These are phyloP conservation scores for Lymantria dispar DNA, from an alignment of 2,888 invertebrate genomes.

Conservation along the genomic window DNA sequence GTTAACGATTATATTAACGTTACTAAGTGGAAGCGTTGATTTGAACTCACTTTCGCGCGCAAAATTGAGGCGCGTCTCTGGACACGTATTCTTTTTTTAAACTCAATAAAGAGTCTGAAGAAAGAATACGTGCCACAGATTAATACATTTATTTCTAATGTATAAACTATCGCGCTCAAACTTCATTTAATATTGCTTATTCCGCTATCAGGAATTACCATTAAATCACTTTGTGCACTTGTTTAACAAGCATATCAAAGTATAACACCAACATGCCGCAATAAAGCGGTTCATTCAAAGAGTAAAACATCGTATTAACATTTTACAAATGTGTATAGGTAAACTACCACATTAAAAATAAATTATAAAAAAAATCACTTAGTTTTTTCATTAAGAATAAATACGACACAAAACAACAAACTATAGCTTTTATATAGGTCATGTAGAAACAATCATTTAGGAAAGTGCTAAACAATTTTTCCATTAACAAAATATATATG, in stretches of 20 bases:
- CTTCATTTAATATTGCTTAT: constrained; percentile 54
- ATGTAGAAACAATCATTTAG: constrained; percentile 35
- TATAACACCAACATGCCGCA: constrained; percentile 44
- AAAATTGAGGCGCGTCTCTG: constrained; percentile 8
- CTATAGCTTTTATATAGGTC: constrained; percentile 53
- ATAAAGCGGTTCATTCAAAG: constrained; percentile 30
- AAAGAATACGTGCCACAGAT: constrained; percentile 14
- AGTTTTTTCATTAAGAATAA: constrained; percentile 64
- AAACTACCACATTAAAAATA: constrained; percentile 70
- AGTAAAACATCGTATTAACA: constrained; percentile 31
- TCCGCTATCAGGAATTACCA: constrained; percentile 55
- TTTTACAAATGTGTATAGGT: constrained; percentile 37
- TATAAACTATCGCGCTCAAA: constrained; percentile 26
- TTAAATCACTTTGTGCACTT: constrained; percentile 67
- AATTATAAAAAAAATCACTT: constrained; percentile 71
- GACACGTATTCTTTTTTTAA: constrained; percentile 13
- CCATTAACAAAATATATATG: constrained; percentile 1
- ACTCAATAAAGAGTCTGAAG: constrained; percentile 2
- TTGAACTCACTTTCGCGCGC: constrained; percentile 26
- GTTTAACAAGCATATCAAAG: constrained; percentile 76
- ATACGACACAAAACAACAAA: constrained; percentile 64
- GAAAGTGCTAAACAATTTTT: constrained; percentile 13
- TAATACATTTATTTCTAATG: not conserved
- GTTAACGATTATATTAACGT: constrained; percentile 25
- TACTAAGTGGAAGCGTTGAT: constrained; percentile 18